Evolutionary conservation across 2,113 vertebrate species (phyloP), one percentile per base, ranked within the genome.

Genomic region (Pollimyrus isidori): DNA sequence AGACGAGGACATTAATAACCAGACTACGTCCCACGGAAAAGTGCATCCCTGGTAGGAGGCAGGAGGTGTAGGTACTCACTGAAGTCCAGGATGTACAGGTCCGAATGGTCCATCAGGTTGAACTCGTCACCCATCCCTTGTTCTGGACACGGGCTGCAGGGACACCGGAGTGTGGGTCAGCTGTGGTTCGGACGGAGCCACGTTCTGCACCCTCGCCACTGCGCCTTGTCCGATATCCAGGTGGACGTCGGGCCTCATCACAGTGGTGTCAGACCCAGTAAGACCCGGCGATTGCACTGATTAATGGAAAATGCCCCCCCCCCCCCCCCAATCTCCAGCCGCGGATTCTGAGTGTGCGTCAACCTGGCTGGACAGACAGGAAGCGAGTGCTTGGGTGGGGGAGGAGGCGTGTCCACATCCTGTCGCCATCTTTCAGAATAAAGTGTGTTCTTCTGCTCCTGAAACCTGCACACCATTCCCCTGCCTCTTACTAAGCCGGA

Each of bases 51-150:
- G 49, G 15, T 15, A 7, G 3, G 9, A 35, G 23, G 2, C 3
- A 5, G 49, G 23, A n/a, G 3, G 45, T 6, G 19, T 89, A 21
- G 86, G 1, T 92, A 98, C 98, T 95, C 96, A 99, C 98, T 97
- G 92, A 99, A 99, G 94, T 99, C 98, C 50, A 99, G 96, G 94
- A 99, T 97, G 95, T 99, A 99, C 93, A 99, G 95, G 93, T 99
- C 98, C 0, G 98, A 99, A 93, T 99, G 98, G 96, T 99, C 98
- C 97, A 99, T 99, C 92, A 99, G 96, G 96, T 99, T 98, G 50
- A 98, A 99, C 92, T 99, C 98, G 90, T 99, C 98, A 6, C 98
- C 98, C 94, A 99, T 97, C 93, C 98, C 98, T 94, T 99, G 98
- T 91, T 99, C 98, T 2, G 97, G 98, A 95, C 98, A 99, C 0